Evolutionary conservation across 2,113 vertebrate genomes (phyloP).

Genomic region (Xiphophorus hellerii): DNA sequence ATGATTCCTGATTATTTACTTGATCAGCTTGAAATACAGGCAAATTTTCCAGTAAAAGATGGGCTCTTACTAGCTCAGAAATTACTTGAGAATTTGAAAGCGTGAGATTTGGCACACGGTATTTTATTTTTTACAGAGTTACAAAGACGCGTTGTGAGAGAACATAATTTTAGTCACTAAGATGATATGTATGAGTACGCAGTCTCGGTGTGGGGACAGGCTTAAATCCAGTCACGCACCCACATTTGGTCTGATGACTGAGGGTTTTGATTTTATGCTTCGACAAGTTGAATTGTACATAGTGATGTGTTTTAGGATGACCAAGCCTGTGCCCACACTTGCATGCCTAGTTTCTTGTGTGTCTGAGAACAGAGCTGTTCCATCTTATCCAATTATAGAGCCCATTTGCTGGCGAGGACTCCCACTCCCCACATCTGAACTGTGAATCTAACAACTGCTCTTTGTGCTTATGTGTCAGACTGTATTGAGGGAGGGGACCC

Average conservation of each 20-base stretch:
- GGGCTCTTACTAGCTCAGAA: constrained; percentile 25
- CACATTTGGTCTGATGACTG: constrained; percentile 56
- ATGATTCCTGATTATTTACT: neutral
- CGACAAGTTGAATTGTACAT: constrained; percentile 38
- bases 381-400: constrained; percentile 32
- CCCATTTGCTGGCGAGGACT: constrained; percentile 31
- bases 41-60: neutral
- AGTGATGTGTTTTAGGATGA: constrained; percentile 25
- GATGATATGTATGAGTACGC: constrained; percentile 38
- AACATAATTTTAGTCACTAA: constrained; percentile 45
- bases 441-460: constrained; percentile 72
- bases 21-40: neutral
- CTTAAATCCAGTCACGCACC: constrained; percentile 53
- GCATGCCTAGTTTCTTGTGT: neutral
- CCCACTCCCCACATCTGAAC: constrained; percentile 44
- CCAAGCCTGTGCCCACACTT: constrained; percentile 32
- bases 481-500: constrained; percentile 77
- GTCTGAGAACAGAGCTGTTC: constrained; percentile 22
- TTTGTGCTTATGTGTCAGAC: constrained; percentile 78
- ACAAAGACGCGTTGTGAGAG: neutral
- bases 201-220: constrained; percentile 36
- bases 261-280: constrained; percentile 43
- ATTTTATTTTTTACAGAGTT: constrained; percentile 41
- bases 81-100: constrained; percentile 33
- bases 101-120: constrained; percentile 41